Evolutionary conservation across 1,140 invertebrate species (phyloP), one percentile per base, ranked within the genome.

Genomic region (Cotesia typhae): DNA sequence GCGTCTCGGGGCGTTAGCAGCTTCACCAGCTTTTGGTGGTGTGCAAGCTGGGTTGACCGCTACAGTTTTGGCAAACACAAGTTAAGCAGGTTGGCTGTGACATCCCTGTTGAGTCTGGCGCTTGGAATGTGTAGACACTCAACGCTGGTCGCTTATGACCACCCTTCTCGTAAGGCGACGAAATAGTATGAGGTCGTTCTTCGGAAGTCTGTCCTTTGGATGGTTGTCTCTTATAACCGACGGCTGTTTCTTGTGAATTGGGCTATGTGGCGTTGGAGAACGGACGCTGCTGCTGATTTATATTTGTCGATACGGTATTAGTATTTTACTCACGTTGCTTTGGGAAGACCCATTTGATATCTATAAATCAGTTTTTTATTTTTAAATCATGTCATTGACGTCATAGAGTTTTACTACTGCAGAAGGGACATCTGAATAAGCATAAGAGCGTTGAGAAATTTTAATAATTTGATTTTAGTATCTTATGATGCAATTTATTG

Each of bases 171-270:
- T 96, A 96, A 4, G 93, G 94, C 92, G 82, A 20, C 77, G 96
- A 97, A 78, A 97, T 97, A 3, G 96, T 98, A 81, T 98, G 96
- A 12, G 96, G 96, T 74, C 96, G 88, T 75, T 95, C 94, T 67
- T 90, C 92, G 81, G 87, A 38, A 28, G 63, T 47, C 41, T 47
- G 41, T 47, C 37, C 14, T 51, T 6, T 35, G 78, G 81, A 84
- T 85, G 76, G 81, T 78, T 85, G 82, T 7, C 78, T 83, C 67
- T 94, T 92, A 78, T 92, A 94, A 74, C 93, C 92, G 41, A 87
- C 80, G 20, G 90, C 87, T 5, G 92, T 92, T 83, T 94, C 93
- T 83, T 94, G 92, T 20, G 94, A 85, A 88, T 95, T 95, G 4
- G 94, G 94, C 94, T 94, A 96, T 7, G 94, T 95, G 4, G 93